These are phyloP conservation scores for human (Homo sapiens) DNA, from an alignment of 2,113 vertebrate genomes.

Conservation along the genomic window DNA sequence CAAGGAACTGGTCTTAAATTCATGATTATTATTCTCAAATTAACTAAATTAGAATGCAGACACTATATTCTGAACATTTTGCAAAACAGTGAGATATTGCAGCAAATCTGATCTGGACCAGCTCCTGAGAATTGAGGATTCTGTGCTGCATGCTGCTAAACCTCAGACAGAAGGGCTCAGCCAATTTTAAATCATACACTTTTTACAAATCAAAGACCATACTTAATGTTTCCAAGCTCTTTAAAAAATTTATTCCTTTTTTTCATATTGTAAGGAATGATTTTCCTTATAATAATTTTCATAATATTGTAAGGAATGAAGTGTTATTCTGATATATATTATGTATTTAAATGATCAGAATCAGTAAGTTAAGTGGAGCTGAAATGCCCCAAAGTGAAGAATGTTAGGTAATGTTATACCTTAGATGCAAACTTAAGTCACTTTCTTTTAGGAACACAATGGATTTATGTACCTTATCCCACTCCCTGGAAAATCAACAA, in stretches of 20 bases:
- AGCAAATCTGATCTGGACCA: not conserved
- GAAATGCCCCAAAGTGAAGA: not conserved
- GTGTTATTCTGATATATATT: not conserved
- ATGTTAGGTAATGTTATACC: not conserved
- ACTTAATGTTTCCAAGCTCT: not conserved
- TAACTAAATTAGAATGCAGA: not conserved
- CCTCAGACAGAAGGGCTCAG: not conserved
- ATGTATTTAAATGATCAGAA: conserved; percentile 10
- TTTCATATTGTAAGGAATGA: not conserved
- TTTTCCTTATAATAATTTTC: not conserved
- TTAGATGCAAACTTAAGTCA: not conserved
- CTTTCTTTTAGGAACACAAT: not conserved
- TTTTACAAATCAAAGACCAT: not conserved
- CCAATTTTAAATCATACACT: not conserved
- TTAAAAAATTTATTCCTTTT: not conserved
- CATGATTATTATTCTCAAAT: not conserved
- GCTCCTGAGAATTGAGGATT: not conserved
- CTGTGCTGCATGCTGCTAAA: not conserved
- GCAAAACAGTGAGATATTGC: not conserved
- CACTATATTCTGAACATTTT: not conserved
- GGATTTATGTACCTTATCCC: not conserved
- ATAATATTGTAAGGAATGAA: not conserved
- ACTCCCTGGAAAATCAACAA: not conserved
- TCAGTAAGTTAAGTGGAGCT: not conserved
- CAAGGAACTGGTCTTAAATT: not conserved